These are phyloP conservation scores for Apodemus speciosus DNA, from an alignment of 2,113 vertebrate species.

Conservation along the genomic window DNA sequence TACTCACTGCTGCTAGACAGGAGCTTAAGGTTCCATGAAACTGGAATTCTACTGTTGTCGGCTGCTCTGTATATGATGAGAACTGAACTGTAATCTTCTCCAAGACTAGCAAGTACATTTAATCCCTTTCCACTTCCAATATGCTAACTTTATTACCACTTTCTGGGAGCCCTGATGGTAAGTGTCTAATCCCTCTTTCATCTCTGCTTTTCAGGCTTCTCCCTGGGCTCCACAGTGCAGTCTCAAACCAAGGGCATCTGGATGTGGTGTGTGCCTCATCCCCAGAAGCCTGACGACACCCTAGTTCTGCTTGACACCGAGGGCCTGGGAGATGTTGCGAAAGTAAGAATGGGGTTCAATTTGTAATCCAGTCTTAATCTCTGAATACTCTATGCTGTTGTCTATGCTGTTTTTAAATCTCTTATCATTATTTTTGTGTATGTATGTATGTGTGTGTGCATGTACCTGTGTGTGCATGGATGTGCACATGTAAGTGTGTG, in stretches of 20 bases:
- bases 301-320: slow-evolving; percentile 79
- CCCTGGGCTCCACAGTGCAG: slow-evolving; percentile 43
- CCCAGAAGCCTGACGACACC: neutral
- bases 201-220: slow-evolving; percentile 77
- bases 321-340: slow-evolving; percentile 78
- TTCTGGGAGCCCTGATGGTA: neutral
- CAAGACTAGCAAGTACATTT: neutral
- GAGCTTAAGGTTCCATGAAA: neutral
- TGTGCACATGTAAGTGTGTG: neutral
- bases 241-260: neutral
- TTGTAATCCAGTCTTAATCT: neutral
- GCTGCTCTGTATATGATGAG: neutral
- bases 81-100: neutral
- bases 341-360: slow-evolving; percentile 51
- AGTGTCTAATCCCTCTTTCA: neutral
- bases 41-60: neutral
- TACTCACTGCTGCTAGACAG: neutral
- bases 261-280: neutral
- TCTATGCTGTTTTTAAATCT: neutral
- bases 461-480: neutral
- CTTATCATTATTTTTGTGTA: neutral
- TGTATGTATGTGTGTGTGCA: neutral
- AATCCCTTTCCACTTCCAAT: too few species aligned
- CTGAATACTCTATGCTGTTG: neutral
- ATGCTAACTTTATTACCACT: neutral